Conservation (phyloP, 1,140 invertebrate species). For the Sitobion miscanthi region DNA sequence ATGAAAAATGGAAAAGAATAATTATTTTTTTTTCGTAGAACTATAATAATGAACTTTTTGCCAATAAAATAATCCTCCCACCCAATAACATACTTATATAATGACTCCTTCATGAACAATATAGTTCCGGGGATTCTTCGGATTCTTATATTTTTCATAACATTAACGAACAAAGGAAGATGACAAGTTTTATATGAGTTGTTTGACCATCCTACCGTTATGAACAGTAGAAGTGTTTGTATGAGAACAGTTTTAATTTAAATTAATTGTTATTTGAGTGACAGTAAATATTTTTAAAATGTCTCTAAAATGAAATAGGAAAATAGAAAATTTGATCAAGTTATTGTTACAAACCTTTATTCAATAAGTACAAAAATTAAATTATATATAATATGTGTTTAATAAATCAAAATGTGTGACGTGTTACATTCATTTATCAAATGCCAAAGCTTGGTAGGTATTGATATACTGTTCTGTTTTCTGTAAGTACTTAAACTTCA, state of each 20-base stretch:
- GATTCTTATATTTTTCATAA: conserved; percentile 17
- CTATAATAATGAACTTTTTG: not conserved
- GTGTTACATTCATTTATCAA: conserved; percentile 20
- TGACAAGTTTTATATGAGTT: not conserved
- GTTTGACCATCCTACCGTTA: not conserved
- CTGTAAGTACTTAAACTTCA: not conserved
- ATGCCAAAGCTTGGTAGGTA: not conserved
- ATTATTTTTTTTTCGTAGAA: not conserved
- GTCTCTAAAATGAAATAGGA: not conserved
- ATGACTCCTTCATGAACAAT: not conserved
- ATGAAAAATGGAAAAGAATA: not conserved
- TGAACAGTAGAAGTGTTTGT: not conserved
- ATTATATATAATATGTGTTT: conserved; percentile 28
- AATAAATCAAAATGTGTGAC: conserved; percentile 34
- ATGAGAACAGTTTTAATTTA: not conserved
- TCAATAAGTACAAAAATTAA: conserved; percentile 7
- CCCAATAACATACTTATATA: not conserved
- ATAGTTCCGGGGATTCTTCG: not conserved
- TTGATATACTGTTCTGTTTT: not conserved
- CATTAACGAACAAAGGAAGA: not conserved
- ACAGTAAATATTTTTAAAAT: not conserved
- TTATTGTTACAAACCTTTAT: not conserved
- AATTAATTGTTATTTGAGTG: conserved; percentile 4
- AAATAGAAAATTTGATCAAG: not conserved
- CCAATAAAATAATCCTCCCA: conserved; percentile 4